Percentiles rank a stretch among this genome's conserved stretches.
These are phyloP conservation scores for Acinonyx jubatus DNA, from an alignment of 2,113 vertebrate species.

Conservation along the genomic window DNA sequence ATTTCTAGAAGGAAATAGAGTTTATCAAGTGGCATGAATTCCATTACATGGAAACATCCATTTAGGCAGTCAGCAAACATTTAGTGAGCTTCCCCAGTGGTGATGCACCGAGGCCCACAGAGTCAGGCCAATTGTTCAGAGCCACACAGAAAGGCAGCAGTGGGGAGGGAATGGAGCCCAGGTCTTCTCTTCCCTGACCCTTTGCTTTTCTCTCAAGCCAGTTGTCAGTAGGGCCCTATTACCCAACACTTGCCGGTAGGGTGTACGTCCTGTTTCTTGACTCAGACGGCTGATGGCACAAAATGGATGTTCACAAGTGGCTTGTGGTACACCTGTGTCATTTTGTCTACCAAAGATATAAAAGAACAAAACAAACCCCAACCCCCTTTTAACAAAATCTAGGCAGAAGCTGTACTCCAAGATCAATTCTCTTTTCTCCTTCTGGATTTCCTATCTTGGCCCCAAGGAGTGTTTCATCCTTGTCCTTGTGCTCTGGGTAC, in stretches of 20 bases:
- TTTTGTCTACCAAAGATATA: neutral
- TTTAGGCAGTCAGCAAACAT: neutral
- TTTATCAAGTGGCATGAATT: neutral
- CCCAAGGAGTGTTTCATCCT: neutral
- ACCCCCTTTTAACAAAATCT: neutral
- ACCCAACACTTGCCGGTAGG: neutral
- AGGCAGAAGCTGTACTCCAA: neutral
- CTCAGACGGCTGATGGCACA: neutral
- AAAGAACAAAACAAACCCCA: neutral
- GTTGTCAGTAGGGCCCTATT: neutral
- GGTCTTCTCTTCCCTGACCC: neutral
- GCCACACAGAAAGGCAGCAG: neutral
- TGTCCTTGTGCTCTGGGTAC: neutral
- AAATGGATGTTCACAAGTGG: neutral
- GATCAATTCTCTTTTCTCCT: neutral
- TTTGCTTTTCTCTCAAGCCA: neutral
- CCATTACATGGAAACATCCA: neutral
- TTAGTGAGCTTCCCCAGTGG: neutral
- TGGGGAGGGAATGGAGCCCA: fast-evolving
- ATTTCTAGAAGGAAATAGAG: neutral
- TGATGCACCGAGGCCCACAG: neutral
- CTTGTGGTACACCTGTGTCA: neutral
- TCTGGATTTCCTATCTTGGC: neutral
- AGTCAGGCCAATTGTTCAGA: neutral
- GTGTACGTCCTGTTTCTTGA: neutral